Conservation (phyloP, 1,140 invertebrate species). For the Idris sp. region DNA sequence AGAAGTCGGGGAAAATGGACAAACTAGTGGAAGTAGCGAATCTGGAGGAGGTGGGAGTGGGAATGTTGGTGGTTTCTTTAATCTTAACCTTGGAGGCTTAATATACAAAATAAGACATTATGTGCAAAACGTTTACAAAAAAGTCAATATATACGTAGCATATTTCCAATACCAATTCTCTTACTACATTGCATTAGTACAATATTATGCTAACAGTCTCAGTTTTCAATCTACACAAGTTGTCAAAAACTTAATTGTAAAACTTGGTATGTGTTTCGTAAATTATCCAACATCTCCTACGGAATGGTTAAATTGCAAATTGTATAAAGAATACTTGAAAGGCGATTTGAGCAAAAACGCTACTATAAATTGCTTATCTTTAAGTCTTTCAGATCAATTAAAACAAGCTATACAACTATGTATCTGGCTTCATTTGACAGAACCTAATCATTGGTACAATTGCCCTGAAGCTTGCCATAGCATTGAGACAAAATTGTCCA, state of each 20-base stretch:
- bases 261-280: constrained; percentile 5
- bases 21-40: too few species aligned
- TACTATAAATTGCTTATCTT: neutral
- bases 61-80: too few species aligned
- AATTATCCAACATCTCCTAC: neutral
- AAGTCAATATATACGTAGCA: neutral
- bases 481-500: neutral
- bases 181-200: neutral
- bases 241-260: neutral
- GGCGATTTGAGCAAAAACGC: neutral
- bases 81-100: too few species aligned
- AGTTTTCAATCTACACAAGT: neutral
- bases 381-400: neutral
- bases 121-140: neutral
- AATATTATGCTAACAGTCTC: neutral
- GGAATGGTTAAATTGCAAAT: constrained; percentile 6
- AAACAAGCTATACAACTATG: constrained; percentile 6
- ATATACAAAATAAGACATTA: neutral
- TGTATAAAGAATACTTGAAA: constrained; percentile 1
- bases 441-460: constrained; percentile 16
- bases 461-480: constrained; percentile 20
- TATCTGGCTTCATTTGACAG: constrained; percentile 7
- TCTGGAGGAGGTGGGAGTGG: too few species aligned
- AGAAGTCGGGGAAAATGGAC: too few species aligned
- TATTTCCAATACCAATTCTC: constrained; percentile 6